Evolutionary conservation across 2,888 invertebrate species (phyloP), one percentile per base, ranked within the genome.

Genomic region (Carterocephalus palaemon): DNA sequence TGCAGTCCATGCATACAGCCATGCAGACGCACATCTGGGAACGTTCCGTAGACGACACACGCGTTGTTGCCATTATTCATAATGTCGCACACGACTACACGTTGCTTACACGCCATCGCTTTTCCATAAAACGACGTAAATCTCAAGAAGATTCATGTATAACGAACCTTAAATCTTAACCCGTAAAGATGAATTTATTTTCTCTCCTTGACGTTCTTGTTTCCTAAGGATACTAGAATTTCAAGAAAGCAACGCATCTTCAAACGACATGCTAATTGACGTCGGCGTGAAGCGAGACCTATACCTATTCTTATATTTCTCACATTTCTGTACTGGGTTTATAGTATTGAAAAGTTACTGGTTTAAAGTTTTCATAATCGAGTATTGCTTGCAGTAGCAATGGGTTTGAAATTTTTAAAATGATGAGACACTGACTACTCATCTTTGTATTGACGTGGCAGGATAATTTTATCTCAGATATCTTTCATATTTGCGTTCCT

Each of bases 1-100:
- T 72, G 67, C 72, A 76, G 76, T 75, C 67, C 66, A 63, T 70
- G 65, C 71, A 70, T 63, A 64, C 64, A 70, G 70, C 64, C 71
- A 70, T 64, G 64, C 65, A 70, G 70, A 72, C 74, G 68, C 74
- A 75, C 80, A 84, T 83, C 78, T 82, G 82, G 72, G 70, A 73
- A 64, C 74, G 69, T 71, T 79, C 68, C 66, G 54, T 59, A 73
- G 75, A 75, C 72, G 73, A 72, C 71, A 73, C 67, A 75, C 75
- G 73, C 75, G 74, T 74, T 82, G 80, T 83, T 82, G 81, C 79
- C 83, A 85, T 85, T 84, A 85, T 80, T 86, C 84, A 84, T 84
- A n/a, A 68, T 80, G 82, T 81, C 84, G 75, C 70, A 77, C 79
- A 81, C 78, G 75, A 77, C 79, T 78, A 70, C 71, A 70, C 74